Evolutionary conservation across 2,888 invertebrate genomes (phyloP).

Genomic region (Cancer borealis): DNA sequence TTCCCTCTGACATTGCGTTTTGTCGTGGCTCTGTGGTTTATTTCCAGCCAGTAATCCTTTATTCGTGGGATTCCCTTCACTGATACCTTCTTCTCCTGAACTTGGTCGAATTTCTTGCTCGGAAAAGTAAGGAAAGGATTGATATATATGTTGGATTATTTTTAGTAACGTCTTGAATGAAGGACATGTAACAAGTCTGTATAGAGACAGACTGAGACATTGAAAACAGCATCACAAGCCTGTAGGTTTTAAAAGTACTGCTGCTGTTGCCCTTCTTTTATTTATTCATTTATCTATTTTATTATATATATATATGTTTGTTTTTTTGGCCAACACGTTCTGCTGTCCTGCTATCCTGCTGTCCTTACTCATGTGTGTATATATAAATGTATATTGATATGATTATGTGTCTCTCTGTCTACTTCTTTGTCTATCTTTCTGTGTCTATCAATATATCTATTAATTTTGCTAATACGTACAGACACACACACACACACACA

Average conservation of each 20-base stretch:
- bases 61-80: background rate
- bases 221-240: background rate
- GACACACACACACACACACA: background rate
- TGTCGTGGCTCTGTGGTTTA: background rate
- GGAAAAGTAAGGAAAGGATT: too few species aligned
- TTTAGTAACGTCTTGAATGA: background rate
- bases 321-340: too few species aligned
- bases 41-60: background rate
- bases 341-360: too few species aligned
- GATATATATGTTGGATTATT: too few species aligned
- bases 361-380: background rate
- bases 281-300: background rate
- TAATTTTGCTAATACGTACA: too few species aligned
- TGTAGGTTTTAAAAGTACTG: background rate
- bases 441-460: too few species aligned
- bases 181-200: background rate
- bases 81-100: background rate
- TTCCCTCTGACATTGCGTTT: background rate
- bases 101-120: background rate
- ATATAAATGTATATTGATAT: too few species aligned
- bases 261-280: background rate
- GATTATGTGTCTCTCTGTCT: too few species aligned
- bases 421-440: too few species aligned
- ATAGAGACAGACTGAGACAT: background rate
- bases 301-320: background rate